phyloP scores from a whole-genome alignment of 2,888 invertebrate genomes.

The Drosophila tripunctata region DNA sequence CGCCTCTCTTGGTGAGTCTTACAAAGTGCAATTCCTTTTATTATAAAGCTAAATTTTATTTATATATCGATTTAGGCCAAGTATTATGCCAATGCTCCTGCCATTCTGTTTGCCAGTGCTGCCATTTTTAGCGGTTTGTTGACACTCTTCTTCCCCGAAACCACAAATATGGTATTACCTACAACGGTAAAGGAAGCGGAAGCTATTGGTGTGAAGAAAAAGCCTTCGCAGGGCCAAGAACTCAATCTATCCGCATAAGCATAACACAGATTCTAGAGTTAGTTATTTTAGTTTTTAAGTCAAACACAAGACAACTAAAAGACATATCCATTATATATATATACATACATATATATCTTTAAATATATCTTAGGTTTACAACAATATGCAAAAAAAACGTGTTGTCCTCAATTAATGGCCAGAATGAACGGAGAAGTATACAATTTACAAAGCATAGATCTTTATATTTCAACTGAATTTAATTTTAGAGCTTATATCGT shows the following conservation, averaged over 20 bases:
- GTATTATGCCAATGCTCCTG: slow-evolving; percentile 84
- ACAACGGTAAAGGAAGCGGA: slow-evolving; percentile 87
- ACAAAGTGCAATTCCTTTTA: not conserved
- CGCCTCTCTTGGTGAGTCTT: slow-evolving; percentile 86
- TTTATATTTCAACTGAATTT: too few species aligned
- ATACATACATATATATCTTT: slow-evolving; percentile 4
- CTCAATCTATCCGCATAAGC: slow-evolving; percentile 23
- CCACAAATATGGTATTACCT: slow-evolving; percentile 86
- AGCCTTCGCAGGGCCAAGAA: slow-evolving; percentile 46
- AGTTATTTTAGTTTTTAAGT: slow-evolving; percentile 25
- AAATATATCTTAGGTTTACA: not conserved
- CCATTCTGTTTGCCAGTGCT: slow-evolving; percentile 86
- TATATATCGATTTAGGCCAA: slow-evolving; percentile 63
- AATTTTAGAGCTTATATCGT: not conserved
- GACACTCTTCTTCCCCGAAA: slow-evolving; percentile 87
- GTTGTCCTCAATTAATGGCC: too few species aligned
- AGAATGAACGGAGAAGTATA: too few species aligned
- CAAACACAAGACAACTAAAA: slow-evolving; percentile 50
- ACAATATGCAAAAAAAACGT: not conserved
- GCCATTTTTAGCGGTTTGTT: slow-evolving; percentile 86
- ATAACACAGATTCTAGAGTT: not conserved
- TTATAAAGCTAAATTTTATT: not conserved
- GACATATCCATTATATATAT: slow-evolving; percentile 45
- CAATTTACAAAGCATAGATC: too few species aligned
- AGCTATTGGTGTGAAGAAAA: slow-evolving; percentile 81